Percentiles rank a stretch among this genome's conserved stretches.
Evolutionary conservation across 1,140 invertebrate genomes (phyloP).

Genomic region (Paracyclopina nana): DNA sequence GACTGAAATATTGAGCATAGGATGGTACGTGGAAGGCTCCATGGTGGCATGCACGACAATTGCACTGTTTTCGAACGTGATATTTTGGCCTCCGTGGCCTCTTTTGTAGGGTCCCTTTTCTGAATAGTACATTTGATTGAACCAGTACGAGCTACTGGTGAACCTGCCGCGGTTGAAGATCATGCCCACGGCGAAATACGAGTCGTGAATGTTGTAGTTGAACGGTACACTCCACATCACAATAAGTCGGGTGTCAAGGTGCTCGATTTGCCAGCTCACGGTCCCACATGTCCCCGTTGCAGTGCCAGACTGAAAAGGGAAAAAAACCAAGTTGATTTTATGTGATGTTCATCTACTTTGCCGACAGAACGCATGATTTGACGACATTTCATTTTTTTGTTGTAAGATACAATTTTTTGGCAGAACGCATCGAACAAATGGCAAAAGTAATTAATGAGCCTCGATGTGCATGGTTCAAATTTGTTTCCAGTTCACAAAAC

Average conservation of each 20-base stretch:
- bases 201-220: constrained; percentile 12
- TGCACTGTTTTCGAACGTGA: constrained; percentile 15
- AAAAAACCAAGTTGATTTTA: too few species aligned
- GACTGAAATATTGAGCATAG: constrained; percentile 14
- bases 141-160: constrained; percentile 14
- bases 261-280: constrained; percentile 15
- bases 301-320: constrained; percentile 11
- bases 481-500: too few species aligned
- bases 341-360: too few species aligned
- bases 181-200: constrained; percentile 16
- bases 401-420: too few species aligned
- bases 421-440: too few species aligned
- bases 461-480: too few species aligned
- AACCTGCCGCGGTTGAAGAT: constrained; percentile 14
- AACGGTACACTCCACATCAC: constrained; percentile 17
- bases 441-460: too few species aligned
- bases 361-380: too few species aligned
- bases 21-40: constrained; percentile 14
- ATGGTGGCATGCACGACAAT: constrained; percentile 13
- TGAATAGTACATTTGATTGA: constrained; percentile 17
- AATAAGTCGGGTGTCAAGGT: constrained; percentile 13
- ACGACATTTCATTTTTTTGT: too few species aligned
- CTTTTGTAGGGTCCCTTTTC: constrained; percentile 16
- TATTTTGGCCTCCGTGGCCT: constrained; percentile 1
- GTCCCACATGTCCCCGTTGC: constrained; percentile 17